phyloP scores from a whole-genome alignment of 1,140 invertebrate genomes.

The Drosophila busckii region DNA sequence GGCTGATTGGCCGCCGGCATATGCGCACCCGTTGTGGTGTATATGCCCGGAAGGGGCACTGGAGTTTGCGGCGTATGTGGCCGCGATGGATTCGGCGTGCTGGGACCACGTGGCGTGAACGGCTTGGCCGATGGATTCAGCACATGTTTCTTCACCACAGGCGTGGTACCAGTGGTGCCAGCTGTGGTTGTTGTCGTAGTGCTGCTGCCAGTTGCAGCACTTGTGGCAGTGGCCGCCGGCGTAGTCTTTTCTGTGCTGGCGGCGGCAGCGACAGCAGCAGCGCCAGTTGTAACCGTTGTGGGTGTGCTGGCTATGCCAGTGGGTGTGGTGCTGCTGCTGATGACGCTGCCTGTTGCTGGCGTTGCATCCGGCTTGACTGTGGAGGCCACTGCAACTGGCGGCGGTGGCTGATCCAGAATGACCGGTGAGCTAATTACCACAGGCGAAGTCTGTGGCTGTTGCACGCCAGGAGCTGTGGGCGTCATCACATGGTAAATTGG shows the following conservation, averaged over 20 bases:
- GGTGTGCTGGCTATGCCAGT: constrained; percentile 59
- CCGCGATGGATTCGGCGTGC: constrained; percentile 82
- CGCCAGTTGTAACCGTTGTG: constrained; percentile 27
- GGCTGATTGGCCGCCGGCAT: constrained; percentile 48
- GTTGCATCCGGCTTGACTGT: constrained; percentile 51
- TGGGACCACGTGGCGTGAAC: constrained; percentile 89
- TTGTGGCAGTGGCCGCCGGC: constrained; percentile 42
- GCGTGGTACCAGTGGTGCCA: constrained; percentile 79
- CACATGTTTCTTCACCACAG: constrained; percentile 79
- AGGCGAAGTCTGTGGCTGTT: constrained; percentile 75
- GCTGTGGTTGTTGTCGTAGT: constrained; percentile 43
- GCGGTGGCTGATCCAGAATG: constrained; percentile 48
- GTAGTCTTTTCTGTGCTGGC: constrained; percentile 45
- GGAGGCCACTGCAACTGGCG: constrained; percentile 36
- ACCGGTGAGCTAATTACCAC: constrained; percentile 47
- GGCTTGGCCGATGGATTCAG: constrained; percentile 91
- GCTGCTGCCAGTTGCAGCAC: constrained; percentile 28
- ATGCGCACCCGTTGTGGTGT: constrained; percentile 54
- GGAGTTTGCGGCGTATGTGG: constrained; percentile 93
- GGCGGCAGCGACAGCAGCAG: constrained; percentile 1
- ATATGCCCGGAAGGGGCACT: constrained; percentile 79
- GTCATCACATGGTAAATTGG: constrained; percentile 53
- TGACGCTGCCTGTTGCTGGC: constrained; percentile 40
- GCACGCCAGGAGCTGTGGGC: constrained; percentile 19
- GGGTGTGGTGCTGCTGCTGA: constrained; percentile 53